Percentiles rank a stretch among this genome's conserved stretches.
Evolutionary conservation across 2,113 vertebrate genomes (phyloP).

Genomic region (Peromyscus polionotus): DNA sequence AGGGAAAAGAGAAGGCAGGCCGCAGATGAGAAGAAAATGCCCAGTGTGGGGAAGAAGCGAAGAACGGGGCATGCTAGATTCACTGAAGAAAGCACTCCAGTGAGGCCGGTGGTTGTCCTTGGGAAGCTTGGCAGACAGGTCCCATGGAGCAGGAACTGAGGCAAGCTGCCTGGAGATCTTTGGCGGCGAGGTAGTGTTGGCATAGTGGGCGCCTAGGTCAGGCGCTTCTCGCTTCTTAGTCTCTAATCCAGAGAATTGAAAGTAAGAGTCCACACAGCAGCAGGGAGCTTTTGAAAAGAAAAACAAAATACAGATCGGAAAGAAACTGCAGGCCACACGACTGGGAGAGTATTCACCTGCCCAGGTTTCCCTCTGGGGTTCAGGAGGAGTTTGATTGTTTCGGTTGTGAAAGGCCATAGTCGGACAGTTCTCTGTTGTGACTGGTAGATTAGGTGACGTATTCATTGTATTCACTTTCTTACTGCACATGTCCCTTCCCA

Average conservation of each 20-base stretch:
- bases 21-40: background rate
- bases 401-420: background rate
- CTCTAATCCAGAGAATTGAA: background rate
- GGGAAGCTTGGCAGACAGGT: background rate
- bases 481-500: background rate
- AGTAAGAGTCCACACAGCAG: background rate
- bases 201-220: background rate
- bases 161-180: background rate
- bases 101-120: background rate
- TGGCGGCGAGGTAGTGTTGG: background rate
- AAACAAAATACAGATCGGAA: background rate
- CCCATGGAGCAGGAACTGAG: background rate
- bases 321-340: background rate
- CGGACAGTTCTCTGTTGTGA: background rate
- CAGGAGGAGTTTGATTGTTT: background rate
- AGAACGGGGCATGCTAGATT: background rate
- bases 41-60: background rate
- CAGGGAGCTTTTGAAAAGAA: background rate
- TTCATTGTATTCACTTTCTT: background rate
- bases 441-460: background rate
- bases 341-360: background rate
- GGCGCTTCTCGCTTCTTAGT: background rate
- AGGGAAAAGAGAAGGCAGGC: background rate
- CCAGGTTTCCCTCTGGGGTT: too few species aligned
- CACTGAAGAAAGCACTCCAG: background rate